These are phyloP conservation scores for Esox niger DNA, from an alignment of 2,113 vertebrate species.

Conservation along the genomic window DNA sequence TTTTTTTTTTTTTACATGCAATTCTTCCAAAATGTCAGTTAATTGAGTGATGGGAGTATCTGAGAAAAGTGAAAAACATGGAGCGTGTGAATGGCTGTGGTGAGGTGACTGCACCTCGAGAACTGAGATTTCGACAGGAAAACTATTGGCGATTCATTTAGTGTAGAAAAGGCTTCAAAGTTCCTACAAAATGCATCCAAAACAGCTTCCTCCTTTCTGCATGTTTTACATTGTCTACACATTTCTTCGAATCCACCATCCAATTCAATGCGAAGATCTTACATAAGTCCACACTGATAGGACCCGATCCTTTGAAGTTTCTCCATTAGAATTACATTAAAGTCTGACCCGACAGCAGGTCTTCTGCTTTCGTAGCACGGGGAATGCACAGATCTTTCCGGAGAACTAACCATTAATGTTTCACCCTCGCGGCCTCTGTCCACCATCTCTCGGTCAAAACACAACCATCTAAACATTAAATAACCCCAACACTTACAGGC, in stretches of 20 bases:
- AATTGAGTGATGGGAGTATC: too few relatives aligned
- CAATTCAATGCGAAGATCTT: too few relatives aligned
- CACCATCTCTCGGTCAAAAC: too few relatives aligned
- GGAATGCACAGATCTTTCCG: slow-evolving; percentile 26
- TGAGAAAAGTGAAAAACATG: too few relatives aligned
- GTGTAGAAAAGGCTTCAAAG: not conserved
- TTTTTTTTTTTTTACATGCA: too few relatives aligned
- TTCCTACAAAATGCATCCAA: not conserved
- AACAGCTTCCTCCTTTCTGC: not conserved
- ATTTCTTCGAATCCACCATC: not conserved
- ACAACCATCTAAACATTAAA: slow-evolving; percentile 32
- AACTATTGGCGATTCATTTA: too few relatives aligned
- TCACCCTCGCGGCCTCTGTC: slow-evolving; percentile 1
- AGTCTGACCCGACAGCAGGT: not conserved
- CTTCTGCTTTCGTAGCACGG: slow-evolving; percentile 27
- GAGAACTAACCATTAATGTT: not conserved
- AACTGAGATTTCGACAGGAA: too few relatives aligned
- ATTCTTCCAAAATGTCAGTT: too few relatives aligned
- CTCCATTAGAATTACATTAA: too few relatives aligned
- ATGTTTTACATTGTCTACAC: not conserved
- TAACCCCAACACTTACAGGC: slow-evolving; percentile 21
- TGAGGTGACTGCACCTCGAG: too few relatives aligned
- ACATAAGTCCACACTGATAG: not conserved
- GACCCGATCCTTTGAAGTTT: slow-evolving; percentile 11
- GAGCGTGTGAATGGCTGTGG: too few relatives aligned